A percentile compares a stretch with the other conserved stretches of the same genome.
Evolutionary conservation across 1,140 invertebrate genomes (phyloP).

Genomic region (Eufriesea mexicana): DNA sequence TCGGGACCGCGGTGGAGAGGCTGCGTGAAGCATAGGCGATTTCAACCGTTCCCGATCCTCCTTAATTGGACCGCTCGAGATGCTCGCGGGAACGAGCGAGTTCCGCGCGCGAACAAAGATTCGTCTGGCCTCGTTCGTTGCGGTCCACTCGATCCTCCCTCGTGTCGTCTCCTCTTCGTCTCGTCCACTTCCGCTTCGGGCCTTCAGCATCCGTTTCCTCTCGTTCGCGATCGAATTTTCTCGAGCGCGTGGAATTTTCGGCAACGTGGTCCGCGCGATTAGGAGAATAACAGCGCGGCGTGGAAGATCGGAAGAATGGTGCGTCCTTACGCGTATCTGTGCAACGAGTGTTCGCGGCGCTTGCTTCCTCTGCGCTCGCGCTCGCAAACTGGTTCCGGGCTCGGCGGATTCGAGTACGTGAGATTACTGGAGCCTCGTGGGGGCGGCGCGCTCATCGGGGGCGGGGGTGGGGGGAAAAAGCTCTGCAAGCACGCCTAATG

Average conservation of each 20-base stretch:
- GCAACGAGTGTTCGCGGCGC: slow-evolving; percentile 79
- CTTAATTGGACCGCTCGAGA: slow-evolving; percentile 24
- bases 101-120: neutral
- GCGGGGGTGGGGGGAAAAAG: slow-evolving; percentile 81
- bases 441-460: slow-evolving; percentile 79
- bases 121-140: neutral
- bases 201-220: slow-evolving; percentile 28
- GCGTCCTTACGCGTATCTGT: slow-evolving; percentile 79
- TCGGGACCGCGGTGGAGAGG: slow-evolving; percentile 41
- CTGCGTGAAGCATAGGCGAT: neutral
- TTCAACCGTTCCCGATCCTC: neutral
- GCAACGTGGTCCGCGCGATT: too few relatives aligned
- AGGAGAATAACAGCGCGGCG: neutral
- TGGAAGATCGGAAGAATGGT: slow-evolving; percentile 6
- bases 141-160: neutral
- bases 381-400: slow-evolving; percentile 79
- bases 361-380: slow-evolving; percentile 79
- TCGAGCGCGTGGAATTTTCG: neutral
- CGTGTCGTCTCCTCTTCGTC: neutral
- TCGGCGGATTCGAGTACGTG: slow-evolving; percentile 81
- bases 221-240: neutral
- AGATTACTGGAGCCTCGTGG: slow-evolving; percentile 79
- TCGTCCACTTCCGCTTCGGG: neutral
- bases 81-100: slow-evolving; percentile 34
- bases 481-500: slow-evolving; percentile 81